Evolutionary conservation across 23 tunicate genomes (phyloP), one percentile per base, ranked within the genome.

Genomic region (Ciona savignyi): DNA sequence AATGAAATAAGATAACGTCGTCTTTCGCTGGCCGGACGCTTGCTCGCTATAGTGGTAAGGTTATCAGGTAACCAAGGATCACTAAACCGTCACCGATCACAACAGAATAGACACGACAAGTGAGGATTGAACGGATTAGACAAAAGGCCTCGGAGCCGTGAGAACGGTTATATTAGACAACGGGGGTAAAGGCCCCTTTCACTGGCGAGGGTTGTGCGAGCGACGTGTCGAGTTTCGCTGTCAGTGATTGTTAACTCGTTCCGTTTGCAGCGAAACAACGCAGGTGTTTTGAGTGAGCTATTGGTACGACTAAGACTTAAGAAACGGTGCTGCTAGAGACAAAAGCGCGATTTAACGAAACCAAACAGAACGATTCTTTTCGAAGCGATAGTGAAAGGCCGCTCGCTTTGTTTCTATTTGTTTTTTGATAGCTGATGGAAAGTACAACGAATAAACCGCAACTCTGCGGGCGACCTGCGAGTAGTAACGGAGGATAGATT

Each of bases 1-100:
- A 42, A 42, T 6, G 11, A 42, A 42, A 42, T 6, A 9, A 42
- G 11, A 9, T 42, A 15, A 15, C 11, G 9, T 15, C 56, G 56
- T 42, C 11, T 42, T 6, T 42, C 9, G 56, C 9, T 42, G 9
- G 9, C 25, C 80, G 33, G 42, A 63, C 79, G 0, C 22, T 26
- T 28, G 68, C 66, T 28, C 73, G 69, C 23, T 28, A 61, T 23
- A 27, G 30, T 61, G 72, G 68, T 63, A 22, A 28, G 23, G 34
- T 48, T 25, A 60, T 30, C 23, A 28, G 23, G 34, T 31, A 27
- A 75, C 34, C 35, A 1, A 25, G 63, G 23, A 25, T 32, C 30
- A 63, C 79, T 24, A 75, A 61, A 63, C 79, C 60, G 28, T 26
- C 25, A 25, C 77, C 3, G 27, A 22, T 20, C 77, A 72, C 30